Percentiles rank a stretch among this genome's conserved stretches.
Conservation (phyloP, 2,113 vertebrate species). For the Heliornis fulica region DNA sequence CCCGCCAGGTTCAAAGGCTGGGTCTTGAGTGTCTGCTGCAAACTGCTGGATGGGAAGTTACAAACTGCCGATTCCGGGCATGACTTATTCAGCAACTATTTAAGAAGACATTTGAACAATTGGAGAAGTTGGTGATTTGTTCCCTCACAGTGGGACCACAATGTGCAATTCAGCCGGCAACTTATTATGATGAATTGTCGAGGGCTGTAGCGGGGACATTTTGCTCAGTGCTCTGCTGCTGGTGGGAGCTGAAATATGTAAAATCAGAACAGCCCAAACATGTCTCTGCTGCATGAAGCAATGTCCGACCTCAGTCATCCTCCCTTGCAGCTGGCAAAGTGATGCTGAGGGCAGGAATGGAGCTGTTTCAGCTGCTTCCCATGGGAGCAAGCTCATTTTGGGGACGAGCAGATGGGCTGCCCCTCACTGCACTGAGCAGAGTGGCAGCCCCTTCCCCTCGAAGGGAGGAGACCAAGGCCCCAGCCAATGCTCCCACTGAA, state of each 20-base stretch:
- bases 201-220: constrained; percentile 1
- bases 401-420: fast-evolving
- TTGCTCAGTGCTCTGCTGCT: background rate
- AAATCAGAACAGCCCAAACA: constrained; percentile 36
- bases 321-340: background rate
- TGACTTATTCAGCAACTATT: constrained; percentile 50
- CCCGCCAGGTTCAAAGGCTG: background rate
- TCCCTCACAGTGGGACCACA: constrained; percentile 32
- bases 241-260: background rate
- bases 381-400: fast-evolving
- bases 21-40: background rate
- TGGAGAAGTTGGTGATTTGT: constrained; percentile 41
- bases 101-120: constrained; percentile 25
- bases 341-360: background rate
- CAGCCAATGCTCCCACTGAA: background rate
- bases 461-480: background rate
- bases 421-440: fast-evolving
- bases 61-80: background rate
- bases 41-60: background rate
- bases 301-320: background rate
- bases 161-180: constrained; percentile 9
- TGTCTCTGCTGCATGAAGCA: background rate
- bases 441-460: background rate
- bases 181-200: background rate
- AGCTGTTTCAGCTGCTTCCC: fast-evolving